Percentiles rank a stretch among this genome's conserved stretches.
phyloP scores from a whole-genome alignment of 30 jellyfish, hydroid and myxozoan genomes.

The Clytia hemisphaerica region DNA sequence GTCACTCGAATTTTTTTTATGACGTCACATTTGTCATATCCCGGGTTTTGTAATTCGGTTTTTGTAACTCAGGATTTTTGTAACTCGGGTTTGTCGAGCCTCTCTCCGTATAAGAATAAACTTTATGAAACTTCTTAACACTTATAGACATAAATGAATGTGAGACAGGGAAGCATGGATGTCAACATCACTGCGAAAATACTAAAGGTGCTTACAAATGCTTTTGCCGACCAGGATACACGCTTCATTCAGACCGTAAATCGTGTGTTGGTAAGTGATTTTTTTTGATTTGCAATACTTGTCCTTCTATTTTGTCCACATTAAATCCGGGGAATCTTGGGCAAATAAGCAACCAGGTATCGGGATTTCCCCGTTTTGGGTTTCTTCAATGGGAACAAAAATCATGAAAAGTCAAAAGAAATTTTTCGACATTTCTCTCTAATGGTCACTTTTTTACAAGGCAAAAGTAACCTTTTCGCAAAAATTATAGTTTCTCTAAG shows the following conservation, averaged over 20 bases:
- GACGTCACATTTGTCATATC: background rate
- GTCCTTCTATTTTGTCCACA: too few species aligned
- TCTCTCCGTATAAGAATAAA: background rate
- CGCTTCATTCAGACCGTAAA: conserved; percentile 17
- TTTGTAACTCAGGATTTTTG: background rate
- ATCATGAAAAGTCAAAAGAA: too few species aligned
- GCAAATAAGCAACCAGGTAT: too few species aligned
- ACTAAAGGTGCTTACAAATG: conserved; percentile 46
- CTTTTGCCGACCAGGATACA: conserved; percentile 41
- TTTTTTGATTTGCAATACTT: too few species aligned
- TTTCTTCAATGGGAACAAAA: too few species aligned
- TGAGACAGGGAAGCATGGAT: conserved; percentile 35
- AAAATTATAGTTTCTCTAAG: background rate
- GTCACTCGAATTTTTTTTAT: too few species aligned
- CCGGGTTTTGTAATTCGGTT: background rate
- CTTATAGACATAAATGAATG: conserved; percentile 57
- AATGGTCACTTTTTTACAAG: too few species aligned
- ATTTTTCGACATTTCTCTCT: too few species aligned
- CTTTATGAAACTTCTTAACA: background rate
- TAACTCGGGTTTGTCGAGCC: too few species aligned
- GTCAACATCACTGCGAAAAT: conserved; percentile 45
- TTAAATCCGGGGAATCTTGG: too few species aligned
- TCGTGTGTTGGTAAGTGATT: conserved; percentile 38
- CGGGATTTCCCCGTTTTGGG: too few species aligned
- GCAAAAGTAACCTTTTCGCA: background rate